phyloP scores from a whole-genome alignment of 1,140 invertebrate genomes.

The Drosophila bifasciata region DNA sequence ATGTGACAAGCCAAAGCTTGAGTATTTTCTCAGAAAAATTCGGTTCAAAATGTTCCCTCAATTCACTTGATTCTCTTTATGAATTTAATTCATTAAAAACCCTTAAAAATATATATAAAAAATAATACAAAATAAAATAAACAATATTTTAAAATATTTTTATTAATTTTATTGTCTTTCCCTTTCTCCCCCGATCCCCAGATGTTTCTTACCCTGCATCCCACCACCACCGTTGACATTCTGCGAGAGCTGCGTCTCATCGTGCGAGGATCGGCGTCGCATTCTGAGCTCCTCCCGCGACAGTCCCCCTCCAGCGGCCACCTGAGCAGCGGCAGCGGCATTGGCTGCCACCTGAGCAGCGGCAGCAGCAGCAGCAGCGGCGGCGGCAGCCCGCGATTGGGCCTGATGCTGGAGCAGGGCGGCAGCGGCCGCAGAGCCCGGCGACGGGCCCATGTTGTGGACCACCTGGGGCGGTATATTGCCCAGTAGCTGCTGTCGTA shows the following conservation, averaged over 20 bases:
- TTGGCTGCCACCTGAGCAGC: constrained; percentile 51
- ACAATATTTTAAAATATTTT: background rate
- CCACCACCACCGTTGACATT: constrained; percentile 47
- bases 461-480: constrained; percentile 80
- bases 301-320: constrained; percentile 38
- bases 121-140: background rate
- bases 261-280: constrained; percentile 81
- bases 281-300: constrained; percentile 81
- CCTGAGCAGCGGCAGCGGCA: constrained; percentile 53
- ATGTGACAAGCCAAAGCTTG: too few species aligned
- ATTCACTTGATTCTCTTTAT: too few species aligned
- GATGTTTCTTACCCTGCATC: constrained; percentile 71
- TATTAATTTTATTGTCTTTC: too few species aligned
- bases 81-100: too few species aligned
- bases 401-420: constrained; percentile 81
- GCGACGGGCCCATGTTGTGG: constrained; percentile 76
- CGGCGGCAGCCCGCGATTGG: constrained; percentile 77
- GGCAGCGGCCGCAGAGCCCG: constrained; percentile 76
- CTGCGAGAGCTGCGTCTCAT: constrained; percentile 81
- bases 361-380: constrained; percentile 73
- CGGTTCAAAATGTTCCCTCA: too few species aligned
- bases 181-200: background rate
- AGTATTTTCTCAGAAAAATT: too few species aligned
- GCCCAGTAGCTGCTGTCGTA: constrained; percentile 75
- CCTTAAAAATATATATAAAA: too few species aligned